Percentiles rank a stretch among this genome's conserved stretches.
Conservation (phyloP, 2,797 vertebrate species). For the Hemitrygon akajei region DNA sequence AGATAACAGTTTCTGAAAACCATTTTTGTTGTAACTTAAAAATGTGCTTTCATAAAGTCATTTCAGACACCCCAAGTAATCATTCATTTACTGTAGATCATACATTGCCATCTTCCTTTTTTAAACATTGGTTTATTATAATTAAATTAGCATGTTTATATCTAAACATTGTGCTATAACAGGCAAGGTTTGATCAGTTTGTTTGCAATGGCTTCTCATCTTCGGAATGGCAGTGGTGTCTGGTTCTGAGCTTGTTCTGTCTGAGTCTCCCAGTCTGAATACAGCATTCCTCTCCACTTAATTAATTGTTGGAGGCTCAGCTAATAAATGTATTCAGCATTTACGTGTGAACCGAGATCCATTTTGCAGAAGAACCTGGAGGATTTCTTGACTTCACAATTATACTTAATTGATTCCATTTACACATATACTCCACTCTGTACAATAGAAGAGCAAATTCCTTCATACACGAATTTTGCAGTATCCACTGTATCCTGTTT, state of each 20-base stretch:
- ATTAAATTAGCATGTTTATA: constrained; percentile 30
- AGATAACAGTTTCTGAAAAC: constrained; percentile 23
- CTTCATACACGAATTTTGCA: background rate
- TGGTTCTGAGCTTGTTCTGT: background rate
- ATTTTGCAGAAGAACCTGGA: background rate
- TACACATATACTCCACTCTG: background rate
- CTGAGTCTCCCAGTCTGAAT: background rate
- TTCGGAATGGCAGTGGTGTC: background rate
- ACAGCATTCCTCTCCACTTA: background rate
- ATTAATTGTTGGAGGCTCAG: background rate
- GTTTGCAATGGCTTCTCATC: background rate
- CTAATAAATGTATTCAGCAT: background rate
- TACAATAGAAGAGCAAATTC: background rate
- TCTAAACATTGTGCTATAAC: constrained; percentile 5
- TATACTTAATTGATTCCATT: background rate
- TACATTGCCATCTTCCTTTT: background rate
- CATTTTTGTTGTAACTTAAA: constrained; percentile 22
- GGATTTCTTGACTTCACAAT: background rate
- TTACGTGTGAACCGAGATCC: background rate
- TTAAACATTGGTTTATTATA: background rate
- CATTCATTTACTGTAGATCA: constrained; percentile 26
- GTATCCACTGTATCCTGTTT: background rate
- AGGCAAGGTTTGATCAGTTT: constrained; percentile 17
- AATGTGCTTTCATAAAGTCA: constrained; percentile 15
- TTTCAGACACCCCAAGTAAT: constrained; percentile 21